These are phyloP conservation scores for Pantala flavescens DNA, from an alignment of 1,140 invertebrate genomes.

Conservation along the genomic window DNA sequence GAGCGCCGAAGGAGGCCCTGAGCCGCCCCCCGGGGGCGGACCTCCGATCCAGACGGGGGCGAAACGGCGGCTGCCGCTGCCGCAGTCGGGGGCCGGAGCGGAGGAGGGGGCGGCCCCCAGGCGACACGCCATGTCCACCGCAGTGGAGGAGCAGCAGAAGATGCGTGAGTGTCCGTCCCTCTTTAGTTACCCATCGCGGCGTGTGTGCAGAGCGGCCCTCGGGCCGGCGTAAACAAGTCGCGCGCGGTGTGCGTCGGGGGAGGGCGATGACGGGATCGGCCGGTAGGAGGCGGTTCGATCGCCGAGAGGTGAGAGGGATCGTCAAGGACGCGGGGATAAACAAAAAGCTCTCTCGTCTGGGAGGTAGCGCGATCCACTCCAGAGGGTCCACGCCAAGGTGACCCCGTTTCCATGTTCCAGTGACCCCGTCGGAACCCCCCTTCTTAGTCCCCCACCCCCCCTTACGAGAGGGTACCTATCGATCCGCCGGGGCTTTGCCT, in stretches of 20 bases:
- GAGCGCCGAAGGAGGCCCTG: background rate
- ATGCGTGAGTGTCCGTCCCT: background rate
- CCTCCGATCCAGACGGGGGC: background rate
- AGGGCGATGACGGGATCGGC: too few relatives aligned
- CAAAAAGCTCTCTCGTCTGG: too few relatives aligned
- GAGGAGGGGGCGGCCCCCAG: background rate
- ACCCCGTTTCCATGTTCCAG: slow-evolving; percentile 7
- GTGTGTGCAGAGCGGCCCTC: too few relatives aligned
- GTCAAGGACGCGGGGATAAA: too few relatives aligned
- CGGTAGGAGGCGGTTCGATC: too few relatives aligned
- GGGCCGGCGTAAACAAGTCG: too few relatives aligned
- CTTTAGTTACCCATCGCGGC: background rate
- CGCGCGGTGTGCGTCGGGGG: too few relatives aligned
- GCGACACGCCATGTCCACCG: background rate
- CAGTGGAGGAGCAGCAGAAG: background rate
- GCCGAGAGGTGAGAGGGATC: too few relatives aligned
- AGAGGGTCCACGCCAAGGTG: background rate
- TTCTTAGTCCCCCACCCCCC: background rate
- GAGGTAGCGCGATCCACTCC: too few relatives aligned
- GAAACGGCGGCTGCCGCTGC: background rate
- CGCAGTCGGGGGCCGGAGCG: background rate
- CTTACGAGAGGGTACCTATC: background rate
- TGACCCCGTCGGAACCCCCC: background rate
- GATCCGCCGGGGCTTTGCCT: background rate
- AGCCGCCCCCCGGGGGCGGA: background rate